Evolutionary conservation across 1,140 invertebrate species (phyloP).

Genomic region (Plectrocnemia conspersa): DNA sequence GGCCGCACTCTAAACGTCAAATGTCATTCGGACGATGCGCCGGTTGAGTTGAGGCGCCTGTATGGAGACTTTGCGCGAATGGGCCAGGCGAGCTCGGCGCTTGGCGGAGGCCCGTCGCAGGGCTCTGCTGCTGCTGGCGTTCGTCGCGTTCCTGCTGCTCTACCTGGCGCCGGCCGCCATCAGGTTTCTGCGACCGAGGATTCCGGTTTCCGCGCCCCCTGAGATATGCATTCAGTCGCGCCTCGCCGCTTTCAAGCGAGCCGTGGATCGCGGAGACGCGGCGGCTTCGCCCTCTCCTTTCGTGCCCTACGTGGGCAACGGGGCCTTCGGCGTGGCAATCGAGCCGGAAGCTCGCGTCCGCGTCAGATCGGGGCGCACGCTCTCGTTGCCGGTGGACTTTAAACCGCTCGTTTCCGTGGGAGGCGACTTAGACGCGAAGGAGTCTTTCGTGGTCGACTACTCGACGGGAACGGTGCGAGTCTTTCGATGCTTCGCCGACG

Average conservation of each 20-base stretch:
- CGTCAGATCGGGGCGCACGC: conserved; percentile 64
- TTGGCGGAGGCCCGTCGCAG: background rate
- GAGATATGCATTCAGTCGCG: background rate
- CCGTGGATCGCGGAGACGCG: background rate
- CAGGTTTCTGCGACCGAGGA: background rate
- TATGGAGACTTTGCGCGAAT: conserved; percentile 3
- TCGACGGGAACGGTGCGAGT: conserved; percentile 63
- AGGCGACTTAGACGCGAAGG: conserved; percentile 52
- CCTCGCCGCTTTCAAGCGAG: background rate
- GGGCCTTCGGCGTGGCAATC: conserved; percentile 63
- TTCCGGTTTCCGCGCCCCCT: background rate
- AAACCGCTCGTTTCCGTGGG: conserved; percentile 67
- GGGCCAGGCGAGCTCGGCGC: background rate
- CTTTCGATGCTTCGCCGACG: conserved; percentile 61
- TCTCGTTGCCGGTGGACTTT: conserved; percentile 67
- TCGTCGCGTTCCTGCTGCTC: conserved; percentile 2
- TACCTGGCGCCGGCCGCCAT: background rate
- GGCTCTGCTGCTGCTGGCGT: background rate
- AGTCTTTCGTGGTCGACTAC: conserved; percentile 63
- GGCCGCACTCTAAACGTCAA: too few species aligned
- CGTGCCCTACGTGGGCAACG: conserved; percentile 73
- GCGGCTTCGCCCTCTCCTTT: background rate
- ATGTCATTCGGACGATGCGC: too few species aligned
- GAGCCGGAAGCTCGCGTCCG: conserved; percentile 61
- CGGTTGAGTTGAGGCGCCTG: background rate